Evolutionary conservation across 2,113 vertebrate species (phyloP).

Genomic region (Furnarius figulus): DNA sequence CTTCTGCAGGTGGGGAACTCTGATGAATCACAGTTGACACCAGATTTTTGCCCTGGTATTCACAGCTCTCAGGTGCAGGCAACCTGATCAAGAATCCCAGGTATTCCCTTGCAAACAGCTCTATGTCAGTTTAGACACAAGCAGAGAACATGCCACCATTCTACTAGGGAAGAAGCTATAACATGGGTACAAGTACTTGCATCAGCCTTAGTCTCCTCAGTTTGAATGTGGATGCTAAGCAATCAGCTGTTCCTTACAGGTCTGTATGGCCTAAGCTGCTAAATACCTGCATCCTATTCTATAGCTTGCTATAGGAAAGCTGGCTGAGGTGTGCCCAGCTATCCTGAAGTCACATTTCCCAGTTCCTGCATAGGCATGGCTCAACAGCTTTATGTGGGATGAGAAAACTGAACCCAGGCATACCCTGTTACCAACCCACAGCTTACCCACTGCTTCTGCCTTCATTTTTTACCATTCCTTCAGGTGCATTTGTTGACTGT

Average conservation of each 20-base stretch:
- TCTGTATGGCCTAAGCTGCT: not conserved
- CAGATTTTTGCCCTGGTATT: not conserved
- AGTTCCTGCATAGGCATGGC: not conserved
- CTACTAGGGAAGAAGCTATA: not conserved
- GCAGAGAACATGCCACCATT: not conserved
- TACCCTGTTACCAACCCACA: not conserved
- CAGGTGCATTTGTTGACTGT: not conserved
- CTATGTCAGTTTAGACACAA: not conserved
- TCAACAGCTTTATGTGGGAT: not conserved
- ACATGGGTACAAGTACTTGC: not conserved
- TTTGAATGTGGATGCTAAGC: not conserved
- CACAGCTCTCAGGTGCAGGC: not conserved
- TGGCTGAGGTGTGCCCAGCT: not conserved
- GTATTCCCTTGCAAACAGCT: not conserved
- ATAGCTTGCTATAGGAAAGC: not conserved
- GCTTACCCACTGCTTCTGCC: not conserved
- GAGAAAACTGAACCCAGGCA: not conserved
- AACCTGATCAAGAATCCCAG: not conserved
- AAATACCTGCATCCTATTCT: not conserved
- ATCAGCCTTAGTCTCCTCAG: not conserved
- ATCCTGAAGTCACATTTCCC: not conserved
- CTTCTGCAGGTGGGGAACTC: not conserved
- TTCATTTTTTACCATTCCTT: not conserved
- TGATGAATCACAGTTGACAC: not conserved
- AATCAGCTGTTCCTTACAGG: not conserved